A percentile compares a stretch with the other conserved stretches of the same genome.
Evolutionary conservation across 2,888 invertebrate species (phyloP).

Genomic region (Ctena decussata): DNA sequence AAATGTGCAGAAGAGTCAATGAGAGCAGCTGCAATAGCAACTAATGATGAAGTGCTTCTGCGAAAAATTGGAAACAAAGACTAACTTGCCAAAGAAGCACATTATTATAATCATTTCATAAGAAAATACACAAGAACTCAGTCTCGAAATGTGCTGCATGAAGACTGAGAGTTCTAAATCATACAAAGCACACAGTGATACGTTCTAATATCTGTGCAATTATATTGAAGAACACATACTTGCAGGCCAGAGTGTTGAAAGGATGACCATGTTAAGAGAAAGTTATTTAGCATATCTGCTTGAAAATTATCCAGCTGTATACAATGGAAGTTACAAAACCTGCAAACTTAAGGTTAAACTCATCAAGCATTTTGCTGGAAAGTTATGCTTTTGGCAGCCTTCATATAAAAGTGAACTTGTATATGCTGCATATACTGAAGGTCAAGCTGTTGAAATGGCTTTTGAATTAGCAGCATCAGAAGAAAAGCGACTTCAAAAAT

Average conservation of each 20-base stretch:
- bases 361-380: too few relatives aligned
- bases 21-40: slow-evolving; percentile 11
- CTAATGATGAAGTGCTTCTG: slow-evolving; percentile 17
- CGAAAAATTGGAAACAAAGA: slow-evolving; percentile 32
- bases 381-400: too few relatives aligned
- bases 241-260: slow-evolving; percentile 36
- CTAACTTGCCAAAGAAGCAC: slow-evolving; percentile 32
- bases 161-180: slow-evolving; percentile 2
- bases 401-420: too few relatives aligned
- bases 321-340: too few relatives aligned
- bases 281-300: slow-evolving; percentile 8
- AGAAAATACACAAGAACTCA: slow-evolving; percentile 33
- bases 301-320: too few relatives aligned
- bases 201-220: slow-evolving; percentile 15
- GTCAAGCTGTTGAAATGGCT: too few relatives aligned
- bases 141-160: neutral
- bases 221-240: slow-evolving; percentile 40
- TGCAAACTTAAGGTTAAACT: too few relatives aligned
- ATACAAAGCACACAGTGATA: slow-evolving; percentile 12
- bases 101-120: slow-evolving; percentile 37
- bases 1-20: slow-evolving; percentile 40
- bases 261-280: slow-evolving; percentile 47
- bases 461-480: too few relatives aligned
- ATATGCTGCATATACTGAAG: too few relatives aligned
- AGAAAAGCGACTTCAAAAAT: neutral